Percentiles rank a stretch among this genome's conserved stretches.
Conservation (phyloP, 2,888 invertebrate genomes). For the Odontomyia ornata region DNA sequence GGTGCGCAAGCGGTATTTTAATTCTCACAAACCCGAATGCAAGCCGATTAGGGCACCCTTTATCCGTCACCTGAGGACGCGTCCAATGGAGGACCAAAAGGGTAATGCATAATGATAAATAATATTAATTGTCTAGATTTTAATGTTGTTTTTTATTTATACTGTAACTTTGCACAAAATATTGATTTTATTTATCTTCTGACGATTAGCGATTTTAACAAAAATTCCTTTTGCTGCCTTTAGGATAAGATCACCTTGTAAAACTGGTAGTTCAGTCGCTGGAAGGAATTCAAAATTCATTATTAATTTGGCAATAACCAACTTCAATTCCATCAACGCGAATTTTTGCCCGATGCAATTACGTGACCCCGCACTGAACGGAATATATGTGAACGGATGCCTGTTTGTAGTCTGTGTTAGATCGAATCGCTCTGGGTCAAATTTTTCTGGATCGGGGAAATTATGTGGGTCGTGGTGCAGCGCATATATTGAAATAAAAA, state of each 20-base stretch:
- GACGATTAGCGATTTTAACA: constrained; percentile 14
- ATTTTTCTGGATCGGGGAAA: constrained; percentile 32
- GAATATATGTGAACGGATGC: constrained; percentile 41
- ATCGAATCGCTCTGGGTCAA: constrained; percentile 36
- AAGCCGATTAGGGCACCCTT: too few relatives aligned
- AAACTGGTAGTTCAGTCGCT: constrained; percentile 49
- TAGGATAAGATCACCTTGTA: constrained; percentile 51
- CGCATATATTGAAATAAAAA: constrained; percentile 2
- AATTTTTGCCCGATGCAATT: constrained; percentile 45
- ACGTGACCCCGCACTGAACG: constrained; percentile 37
- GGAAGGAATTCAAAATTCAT: constrained; percentile 34
- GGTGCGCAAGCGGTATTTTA: too few relatives aligned
- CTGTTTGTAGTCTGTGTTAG: background rate
- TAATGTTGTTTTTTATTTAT: background rate
- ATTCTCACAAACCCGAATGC: too few relatives aligned
- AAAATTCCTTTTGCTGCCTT: constrained; percentile 33
- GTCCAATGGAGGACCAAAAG: too few relatives aligned
- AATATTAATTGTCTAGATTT: background rate
- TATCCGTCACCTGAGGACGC: too few relatives aligned
- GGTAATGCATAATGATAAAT: background rate
- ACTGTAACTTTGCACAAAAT: constrained; percentile 8
- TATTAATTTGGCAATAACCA: constrained; percentile 11
- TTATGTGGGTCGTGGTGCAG: constrained; percentile 20
- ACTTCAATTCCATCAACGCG: constrained; percentile 32
- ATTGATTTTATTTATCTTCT: constrained; percentile 8